Percentiles rank a stretch among this genome's conserved stretches.
These are phyloP conservation scores for Fistularia tabacaria DNA, from an alignment of 2,797 vertebrate genomes.

Conservation along the genomic window DNA sequence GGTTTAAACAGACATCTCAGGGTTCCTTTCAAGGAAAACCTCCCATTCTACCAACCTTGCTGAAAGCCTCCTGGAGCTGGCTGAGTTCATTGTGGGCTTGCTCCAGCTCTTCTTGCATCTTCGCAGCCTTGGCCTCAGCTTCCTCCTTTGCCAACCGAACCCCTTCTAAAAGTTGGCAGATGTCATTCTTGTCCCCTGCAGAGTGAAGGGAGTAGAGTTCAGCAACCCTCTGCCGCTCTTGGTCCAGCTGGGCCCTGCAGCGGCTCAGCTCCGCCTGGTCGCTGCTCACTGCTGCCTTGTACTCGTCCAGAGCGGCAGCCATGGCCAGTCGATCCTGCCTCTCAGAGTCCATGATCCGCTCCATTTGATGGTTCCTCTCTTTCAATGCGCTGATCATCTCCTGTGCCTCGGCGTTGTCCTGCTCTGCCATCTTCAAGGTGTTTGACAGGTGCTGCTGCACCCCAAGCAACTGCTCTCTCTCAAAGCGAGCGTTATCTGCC, in stretches of 20 bases:
- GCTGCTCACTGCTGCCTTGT: conserved; percentile 79
- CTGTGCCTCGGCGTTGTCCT: conserved; percentile 95
- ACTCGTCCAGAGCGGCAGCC: conserved; percentile 83
- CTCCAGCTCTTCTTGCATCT: conserved; percentile 85
- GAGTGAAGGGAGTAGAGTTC: conserved; percentile 93
- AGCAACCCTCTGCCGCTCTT: conserved; percentile 89
- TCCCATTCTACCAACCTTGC: conserved; percentile 76
- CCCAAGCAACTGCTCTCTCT: conserved; percentile 92
- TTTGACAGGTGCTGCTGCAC: conserved; percentile 96
- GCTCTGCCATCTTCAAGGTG: conserved; percentile 96
- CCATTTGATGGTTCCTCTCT: conserved; percentile 95
- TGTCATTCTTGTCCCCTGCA: conserved; percentile 88
- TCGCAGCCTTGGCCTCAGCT: conserved; percentile 83
- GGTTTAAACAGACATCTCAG: no score
- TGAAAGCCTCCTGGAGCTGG: conserved; percentile 84
- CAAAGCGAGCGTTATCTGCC: conserved; percentile 90
- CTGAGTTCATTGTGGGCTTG: conserved; percentile 82
- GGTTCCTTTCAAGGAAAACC: background rate
- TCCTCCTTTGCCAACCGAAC: conserved; percentile 90
- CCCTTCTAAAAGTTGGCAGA: conserved; percentile 89
- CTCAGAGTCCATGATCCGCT: conserved; percentile 88
- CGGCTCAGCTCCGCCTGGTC: conserved; percentile 89
- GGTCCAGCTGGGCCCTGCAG: conserved; percentile 87
- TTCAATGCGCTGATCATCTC: conserved; percentile 91
- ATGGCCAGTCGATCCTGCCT: conserved; percentile 82